Evolutionary conservation across 2,888 invertebrate genomes (phyloP), one percentile per base, ranked within the genome.

Genomic region (Hemaris fuciformis): DNA sequence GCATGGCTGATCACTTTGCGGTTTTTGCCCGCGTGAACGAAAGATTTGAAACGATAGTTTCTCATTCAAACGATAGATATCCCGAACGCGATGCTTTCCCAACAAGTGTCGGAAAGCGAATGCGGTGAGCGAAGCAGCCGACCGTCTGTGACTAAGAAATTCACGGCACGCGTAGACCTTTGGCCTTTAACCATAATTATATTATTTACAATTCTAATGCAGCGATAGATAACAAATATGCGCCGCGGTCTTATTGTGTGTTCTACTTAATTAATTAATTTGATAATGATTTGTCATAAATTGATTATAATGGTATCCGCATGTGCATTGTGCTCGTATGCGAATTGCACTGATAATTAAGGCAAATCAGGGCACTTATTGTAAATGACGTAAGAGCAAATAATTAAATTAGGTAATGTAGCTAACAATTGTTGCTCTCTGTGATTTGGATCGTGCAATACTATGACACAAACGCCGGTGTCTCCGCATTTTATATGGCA

Each of bases 1-100:
- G 94, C 94, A 94, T 94, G 89, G 74, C 92, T 84, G 71, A 94
- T 94, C 59, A 83, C 89, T 77, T 81, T 89, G 90, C 94, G 94
- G 93, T 94, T 94, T 80, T 88, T 93, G 67, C 94, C 94, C 91
- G 94, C 94, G 85, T 93, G 89, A 73, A 94, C 89, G 81, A 94
- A 94, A 79, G 94, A 93, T 68, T 93, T 94, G 81, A 94, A 94
- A 72, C 93, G 92, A 84, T 91, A 87, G 81, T 93, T 94, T 94
- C 93, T 93, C 94, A 94, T 94, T 91, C 89, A 91, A 84, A 87
- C 85, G 68, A 71, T 69, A 66, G 62, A 62, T 58, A 61, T 34
- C 22, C 27, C 72, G 68, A 60, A 43, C 57, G 59, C 64, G 66
- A 73, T 76, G 77, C 72, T 74, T 65, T 69, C 66, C 72, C 70